phyloP scores from a whole-genome alignment of 2,888 invertebrate genomes.

The Drosophila basisetae region DNA sequence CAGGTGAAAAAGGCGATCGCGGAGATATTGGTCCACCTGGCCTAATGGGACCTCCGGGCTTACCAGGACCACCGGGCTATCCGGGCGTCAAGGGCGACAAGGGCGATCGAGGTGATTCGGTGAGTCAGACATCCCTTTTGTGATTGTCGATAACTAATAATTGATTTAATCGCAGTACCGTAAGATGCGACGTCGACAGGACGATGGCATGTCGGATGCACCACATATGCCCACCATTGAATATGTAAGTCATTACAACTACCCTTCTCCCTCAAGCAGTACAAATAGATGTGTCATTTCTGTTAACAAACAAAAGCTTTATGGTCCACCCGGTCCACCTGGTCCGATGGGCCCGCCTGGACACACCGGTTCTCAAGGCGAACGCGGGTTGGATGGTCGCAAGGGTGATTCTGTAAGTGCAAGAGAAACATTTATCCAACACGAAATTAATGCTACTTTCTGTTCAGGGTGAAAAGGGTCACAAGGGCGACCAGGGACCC shows the following conservation, averaged over 20 bases:
- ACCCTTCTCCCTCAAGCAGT: no score
- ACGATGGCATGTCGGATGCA: conserved; percentile 85
- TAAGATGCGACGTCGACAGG: conserved; percentile 85
- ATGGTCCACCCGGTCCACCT: conserved; percentile 87
- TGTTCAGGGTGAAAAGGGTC: conserved; percentile 84
- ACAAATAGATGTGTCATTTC: neutral
- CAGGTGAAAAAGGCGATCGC: conserved; percentile 92
- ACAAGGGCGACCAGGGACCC: conserved; percentile 89
- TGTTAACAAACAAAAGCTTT: conserved; percentile 84
- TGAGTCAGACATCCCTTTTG: conserved; percentile 86
- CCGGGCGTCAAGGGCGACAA: conserved; percentile 96
- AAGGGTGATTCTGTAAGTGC: conserved; percentile 92
- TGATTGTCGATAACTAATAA: neutral
- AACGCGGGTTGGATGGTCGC: conserved; percentile 91
- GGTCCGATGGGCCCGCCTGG: conserved; percentile 91
- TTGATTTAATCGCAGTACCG: conserved; percentile 84
- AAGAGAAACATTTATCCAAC: no score
- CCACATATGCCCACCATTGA: conserved; percentile 85
- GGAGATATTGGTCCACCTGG: conserved; percentile 97
- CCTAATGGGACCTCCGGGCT: conserved; percentile 96
- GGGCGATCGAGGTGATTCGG: conserved; percentile 97
- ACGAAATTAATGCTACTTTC: neutral
- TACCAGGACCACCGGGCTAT: conserved; percentile 93
- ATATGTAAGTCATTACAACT: conserved; percentile 81
- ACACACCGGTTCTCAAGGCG: conserved; percentile 83